Conservation (phyloP, 1,140 invertebrate species). For the Conus betulinus region DNA sequence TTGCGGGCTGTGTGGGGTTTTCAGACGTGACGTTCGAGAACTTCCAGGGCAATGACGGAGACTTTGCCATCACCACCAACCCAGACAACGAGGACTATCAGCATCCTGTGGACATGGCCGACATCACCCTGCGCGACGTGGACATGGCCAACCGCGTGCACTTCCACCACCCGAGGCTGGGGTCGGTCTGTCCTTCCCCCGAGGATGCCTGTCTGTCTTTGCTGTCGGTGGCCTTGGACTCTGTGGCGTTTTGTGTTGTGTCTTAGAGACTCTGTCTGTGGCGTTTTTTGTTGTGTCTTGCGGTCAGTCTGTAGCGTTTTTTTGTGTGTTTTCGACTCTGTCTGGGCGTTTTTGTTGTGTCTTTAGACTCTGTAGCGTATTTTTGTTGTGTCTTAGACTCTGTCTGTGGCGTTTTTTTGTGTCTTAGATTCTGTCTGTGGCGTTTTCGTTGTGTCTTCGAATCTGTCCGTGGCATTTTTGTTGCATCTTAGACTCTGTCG, state of each 20-base stretch:
- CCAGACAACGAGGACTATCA: conserved; percentile 62
- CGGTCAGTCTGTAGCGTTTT: background rate
- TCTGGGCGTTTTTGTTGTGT: background rate
- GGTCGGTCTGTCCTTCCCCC: conserved; percentile 39
- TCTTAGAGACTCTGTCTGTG: background rate
- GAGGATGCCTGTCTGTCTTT: background rate
- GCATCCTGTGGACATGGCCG: conserved; percentile 53
- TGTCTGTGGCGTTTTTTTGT: background rate
- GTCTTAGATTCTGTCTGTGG: background rate
- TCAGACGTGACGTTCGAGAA: conserved; percentile 59
- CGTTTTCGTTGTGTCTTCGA: background rate
- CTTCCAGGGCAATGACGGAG: conserved; percentile 38
- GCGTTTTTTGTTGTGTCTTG: background rate
- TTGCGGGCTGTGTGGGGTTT: too few species aligned
- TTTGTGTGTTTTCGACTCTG: background rate
- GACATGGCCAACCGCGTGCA: conserved; percentile 48
- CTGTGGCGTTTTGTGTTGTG: background rate
- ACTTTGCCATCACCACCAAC: conserved; percentile 55
- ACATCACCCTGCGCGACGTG: conserved; percentile 45
- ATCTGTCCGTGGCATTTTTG: background rate
- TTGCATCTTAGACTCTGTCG: background rate
- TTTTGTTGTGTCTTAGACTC: background rate
- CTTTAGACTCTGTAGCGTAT: background rate
- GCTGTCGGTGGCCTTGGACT: background rate
- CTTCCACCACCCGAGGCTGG: conserved; percentile 56